Base-by-base conservation (phyloP, 2,888 invertebrate genomes). In the Caradrina clavipalpis region DNA sequence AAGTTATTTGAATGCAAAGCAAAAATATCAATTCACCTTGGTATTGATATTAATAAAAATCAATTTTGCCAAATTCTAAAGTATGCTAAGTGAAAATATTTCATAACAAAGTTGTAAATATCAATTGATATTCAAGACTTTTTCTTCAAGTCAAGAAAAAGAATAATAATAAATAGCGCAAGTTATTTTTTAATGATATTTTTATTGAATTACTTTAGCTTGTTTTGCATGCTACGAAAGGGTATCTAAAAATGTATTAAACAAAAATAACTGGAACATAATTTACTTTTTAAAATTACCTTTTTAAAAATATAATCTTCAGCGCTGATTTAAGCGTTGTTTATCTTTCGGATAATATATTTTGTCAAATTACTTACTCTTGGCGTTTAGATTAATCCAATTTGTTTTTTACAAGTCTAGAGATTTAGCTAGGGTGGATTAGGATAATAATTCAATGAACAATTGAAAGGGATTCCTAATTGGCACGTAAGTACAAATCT, bases 121-220 rank as follows among this genome's bases (percentile, higher is more conserved):
- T 49, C 13, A 26, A 68, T 31, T 39, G 22, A 42, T 42, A 56
- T 69, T 69, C 26, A 50, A 57, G 21, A 56, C 15, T 7, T 49
- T 50, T 56, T 2, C 26, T 13, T 19, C 22, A 10, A 19, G 15
- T 15, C 17, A 7, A 42, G 7, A 26, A 31, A 39, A 13, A 45
- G 31, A n/a, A n/a, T n/a, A 39, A 39, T 35, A 54, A 42, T 35
- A 39, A 13, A 6, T 15, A 22, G 8, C 51, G 42, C 17, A n/a
- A 65, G 19, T 56, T 17, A 19, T 49, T 55, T 54, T n/a, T 47
- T 35, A 13, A 22, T 45, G 17, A 5, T 21, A 21, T n/a, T 68
- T 47, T 45, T 53, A n/a, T 53, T 47, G 35, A 26, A 45, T 19
- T n/a, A 35, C n/a, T 15, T 15, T 35, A 21, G 11, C 17, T 4